Percentiles rank a stretch among this genome's conserved stretches.
Evolutionary conservation across 2,888 invertebrate genomes (phyloP).

Genomic region (Lamproptera curius): DNA sequence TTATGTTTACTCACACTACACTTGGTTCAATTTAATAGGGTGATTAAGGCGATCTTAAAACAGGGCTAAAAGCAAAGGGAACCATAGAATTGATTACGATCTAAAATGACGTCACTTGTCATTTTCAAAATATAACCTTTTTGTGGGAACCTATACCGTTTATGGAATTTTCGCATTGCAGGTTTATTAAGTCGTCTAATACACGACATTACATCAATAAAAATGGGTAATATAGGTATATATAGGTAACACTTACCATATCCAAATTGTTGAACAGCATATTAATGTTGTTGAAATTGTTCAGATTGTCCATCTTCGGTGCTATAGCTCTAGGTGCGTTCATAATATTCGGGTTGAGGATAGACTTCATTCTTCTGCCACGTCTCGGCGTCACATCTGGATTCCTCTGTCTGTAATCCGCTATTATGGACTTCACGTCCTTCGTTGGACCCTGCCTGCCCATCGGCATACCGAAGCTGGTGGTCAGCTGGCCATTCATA

Average conservation of each 20-base stretch:
- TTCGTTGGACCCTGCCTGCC: constrained; percentile 88
- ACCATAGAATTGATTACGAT: too few species aligned
- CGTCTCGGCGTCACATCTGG: constrained; percentile 85
- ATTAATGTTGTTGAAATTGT: constrained; percentile 50
- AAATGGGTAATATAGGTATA: too few species aligned
- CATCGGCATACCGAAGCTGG: constrained; percentile 70
- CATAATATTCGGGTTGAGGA: constrained; percentile 68
- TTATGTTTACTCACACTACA: too few species aligned
- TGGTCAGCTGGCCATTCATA: constrained; percentile 78
- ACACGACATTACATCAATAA: too few species aligned
- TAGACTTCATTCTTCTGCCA: constrained; percentile 80
- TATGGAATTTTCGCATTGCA: too few species aligned
- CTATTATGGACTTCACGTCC: constrained; percentile 89
- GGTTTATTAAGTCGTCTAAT: too few species aligned
- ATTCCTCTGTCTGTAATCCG: constrained; percentile 87
- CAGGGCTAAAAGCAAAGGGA: too few species aligned
- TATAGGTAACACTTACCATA: constrained; percentile 71
- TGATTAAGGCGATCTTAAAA: too few species aligned
- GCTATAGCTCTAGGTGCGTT: constrained; percentile 62
- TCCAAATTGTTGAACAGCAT: constrained; percentile 72
- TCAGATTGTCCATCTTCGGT: constrained; percentile 58
- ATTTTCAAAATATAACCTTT: too few species aligned
- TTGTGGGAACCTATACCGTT: too few species aligned
- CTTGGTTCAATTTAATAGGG: too few species aligned
- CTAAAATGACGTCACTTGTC: too few species aligned